Conservation (phyloP, 2,797 vertebrate species). For the Eidolon dupreanum region DNA sequence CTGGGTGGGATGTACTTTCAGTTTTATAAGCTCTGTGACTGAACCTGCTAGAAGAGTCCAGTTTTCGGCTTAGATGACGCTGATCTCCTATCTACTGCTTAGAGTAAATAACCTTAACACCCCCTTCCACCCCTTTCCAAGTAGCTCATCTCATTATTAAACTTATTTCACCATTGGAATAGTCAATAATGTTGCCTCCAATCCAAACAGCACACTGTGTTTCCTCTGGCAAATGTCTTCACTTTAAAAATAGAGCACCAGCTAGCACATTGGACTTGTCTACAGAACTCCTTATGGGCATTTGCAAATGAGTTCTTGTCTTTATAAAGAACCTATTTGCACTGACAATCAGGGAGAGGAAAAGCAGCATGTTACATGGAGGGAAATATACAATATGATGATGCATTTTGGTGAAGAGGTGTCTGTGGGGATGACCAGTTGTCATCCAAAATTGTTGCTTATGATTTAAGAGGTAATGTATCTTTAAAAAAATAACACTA, state of each 20-base stretch:
- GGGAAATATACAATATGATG: no score
- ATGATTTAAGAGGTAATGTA: constrained; percentile 37
- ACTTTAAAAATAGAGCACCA: not conserved
- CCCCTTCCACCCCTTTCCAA: not conserved
- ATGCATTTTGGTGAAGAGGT: not conserved
- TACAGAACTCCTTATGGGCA: not conserved
- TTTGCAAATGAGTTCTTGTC: not conserved
- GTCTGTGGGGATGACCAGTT: not conserved
- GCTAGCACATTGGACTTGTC: not conserved
- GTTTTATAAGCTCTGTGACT: constrained; percentile 13
- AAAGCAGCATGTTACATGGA: rapidly evolving
- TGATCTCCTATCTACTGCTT: not conserved
- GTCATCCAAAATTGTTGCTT: constrained; percentile 22
- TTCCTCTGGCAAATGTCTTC: constrained; percentile 1
- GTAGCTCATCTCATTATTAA: not conserved
- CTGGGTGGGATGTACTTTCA: constrained; percentile 3
- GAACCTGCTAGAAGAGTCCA: not conserved
- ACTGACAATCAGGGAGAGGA: not conserved
- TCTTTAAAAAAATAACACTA: not conserved
- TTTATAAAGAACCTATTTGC: not conserved
- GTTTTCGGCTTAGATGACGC: not conserved
- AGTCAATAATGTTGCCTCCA: not conserved
- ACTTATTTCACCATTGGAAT: not conserved
- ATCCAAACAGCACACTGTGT: not conserved
- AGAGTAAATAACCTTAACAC: not conserved